Evolutionary conservation across 37 sponge, comb jelly and placozoan species (phyloP).

Genomic region (Chondrilla cf. caribensis): DNA sequence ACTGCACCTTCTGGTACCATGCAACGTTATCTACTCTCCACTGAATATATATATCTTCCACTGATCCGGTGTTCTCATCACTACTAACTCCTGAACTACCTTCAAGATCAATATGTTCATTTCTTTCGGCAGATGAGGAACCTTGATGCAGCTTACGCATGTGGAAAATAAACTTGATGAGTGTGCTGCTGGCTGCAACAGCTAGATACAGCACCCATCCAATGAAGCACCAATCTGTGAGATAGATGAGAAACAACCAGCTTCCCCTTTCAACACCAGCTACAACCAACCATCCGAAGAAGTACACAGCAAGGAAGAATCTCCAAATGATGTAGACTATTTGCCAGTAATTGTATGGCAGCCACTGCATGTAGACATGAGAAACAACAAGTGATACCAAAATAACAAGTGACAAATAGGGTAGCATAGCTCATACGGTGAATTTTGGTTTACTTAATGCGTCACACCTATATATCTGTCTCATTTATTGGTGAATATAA

Average conservation of each 20-base stretch:
- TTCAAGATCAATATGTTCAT: too few relatives aligned
- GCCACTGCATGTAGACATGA: conserved; percentile 34
- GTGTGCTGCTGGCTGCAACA: conserved; percentile 19
- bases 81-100: too few relatives aligned
- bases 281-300: conserved; percentile 24
- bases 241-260: conserved; percentile 37
- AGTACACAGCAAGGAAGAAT: conserved; percentile 40
- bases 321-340: conserved; percentile 38
- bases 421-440: too few relatives aligned
- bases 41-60: background rate
- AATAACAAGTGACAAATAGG: too few relatives aligned
- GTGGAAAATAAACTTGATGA: conserved; percentile 6
- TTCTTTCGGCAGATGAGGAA: too few relatives aligned
- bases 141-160: background rate
- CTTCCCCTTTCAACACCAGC: background rate
- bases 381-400: too few relatives aligned
- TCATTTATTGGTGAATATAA: too few relatives aligned
- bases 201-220: conserved; percentile 28
- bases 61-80: background rate
- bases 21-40: conserved; percentile 1
- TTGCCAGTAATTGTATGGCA: conserved; percentile 38
- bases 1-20: conserved; percentile 36
- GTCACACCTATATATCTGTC: too few relatives aligned
- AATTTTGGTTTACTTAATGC: too few relatives aligned
- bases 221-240: conserved; percentile 49